These are phyloP conservation scores for Austrofundulus limnaeus DNA, from an alignment of 2,113 vertebrate genomes.

Conservation along the genomic window DNA sequence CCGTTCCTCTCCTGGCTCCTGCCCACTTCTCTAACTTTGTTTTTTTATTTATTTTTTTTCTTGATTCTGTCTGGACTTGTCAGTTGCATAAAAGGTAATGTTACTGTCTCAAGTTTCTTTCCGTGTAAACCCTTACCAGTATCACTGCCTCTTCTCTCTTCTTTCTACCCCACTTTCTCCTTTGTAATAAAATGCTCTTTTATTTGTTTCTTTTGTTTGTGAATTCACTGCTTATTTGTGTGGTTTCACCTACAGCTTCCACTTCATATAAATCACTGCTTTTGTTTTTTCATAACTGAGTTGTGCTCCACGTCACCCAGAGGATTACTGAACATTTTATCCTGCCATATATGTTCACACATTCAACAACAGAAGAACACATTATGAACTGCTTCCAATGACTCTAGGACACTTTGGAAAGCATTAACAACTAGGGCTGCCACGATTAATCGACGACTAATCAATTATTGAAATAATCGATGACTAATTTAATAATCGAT, in stretches of 20 bases:
- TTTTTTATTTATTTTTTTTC: conserved; percentile 30
- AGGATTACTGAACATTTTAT: conserved; percentile 2
- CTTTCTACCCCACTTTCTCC: neutral
- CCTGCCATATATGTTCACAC: conserved; percentile 1
- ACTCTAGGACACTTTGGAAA: conserved; percentile 11
- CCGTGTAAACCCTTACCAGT: conserved; percentile 27
- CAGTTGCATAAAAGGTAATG: conserved; percentile 79
- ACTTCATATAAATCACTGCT: conserved; percentile 12
- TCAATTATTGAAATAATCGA: too few species aligned
- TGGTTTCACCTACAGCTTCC: conserved; percentile 1
- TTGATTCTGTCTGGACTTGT: conserved; percentile 78
- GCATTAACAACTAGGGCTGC: too few species aligned
- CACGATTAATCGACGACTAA: too few species aligned
- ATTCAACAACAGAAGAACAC: neutral
- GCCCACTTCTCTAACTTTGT: conserved; percentile 39
- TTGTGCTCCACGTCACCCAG: conserved; percentile 33
- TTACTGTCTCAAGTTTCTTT: conserved; percentile 66
- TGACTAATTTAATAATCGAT: too few species aligned
- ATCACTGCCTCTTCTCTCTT: conserved; percentile 25
- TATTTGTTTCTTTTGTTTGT: conserved; percentile 3
- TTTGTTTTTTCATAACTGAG: conserved; percentile 32
- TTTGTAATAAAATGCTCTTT: conserved; percentile 16
- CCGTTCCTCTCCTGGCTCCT: conserved; percentile 55
- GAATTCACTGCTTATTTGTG: conserved; percentile 18
- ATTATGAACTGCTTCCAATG: conserved; percentile 8